Evolutionary conservation across 2,113 vertebrate species (phyloP).

Genomic region (Hippotragus niger): DNA sequence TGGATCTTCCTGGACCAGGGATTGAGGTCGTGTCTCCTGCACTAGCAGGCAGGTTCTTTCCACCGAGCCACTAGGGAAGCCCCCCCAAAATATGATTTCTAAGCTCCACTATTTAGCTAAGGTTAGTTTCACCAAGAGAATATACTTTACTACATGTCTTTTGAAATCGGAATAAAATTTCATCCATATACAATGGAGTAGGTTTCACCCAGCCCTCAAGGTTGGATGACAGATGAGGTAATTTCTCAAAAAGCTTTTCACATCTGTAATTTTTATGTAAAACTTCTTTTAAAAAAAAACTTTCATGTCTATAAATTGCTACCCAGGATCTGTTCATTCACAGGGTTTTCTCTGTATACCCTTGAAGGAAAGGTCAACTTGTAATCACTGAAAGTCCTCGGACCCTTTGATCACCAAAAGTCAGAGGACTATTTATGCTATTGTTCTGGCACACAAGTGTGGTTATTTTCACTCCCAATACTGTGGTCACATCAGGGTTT

Average conservation of each 20-base stretch:
- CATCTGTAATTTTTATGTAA: neutral
- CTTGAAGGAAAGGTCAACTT: neutral
- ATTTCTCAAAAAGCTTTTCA: constrained; percentile 30
- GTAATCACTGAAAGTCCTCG: neutral
- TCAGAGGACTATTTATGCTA: neutral
- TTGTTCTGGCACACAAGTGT: neutral
- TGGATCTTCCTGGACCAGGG: neutral
- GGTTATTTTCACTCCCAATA: neutral
- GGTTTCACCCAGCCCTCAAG: neutral
- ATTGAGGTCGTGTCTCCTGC: neutral
- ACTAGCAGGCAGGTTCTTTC: neutral
- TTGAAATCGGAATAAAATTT: neutral
- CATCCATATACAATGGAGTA: neutral
- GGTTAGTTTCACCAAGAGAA: neutral
- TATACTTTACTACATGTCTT: neutral
- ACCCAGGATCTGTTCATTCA: neutral
- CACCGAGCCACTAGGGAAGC: neutral
- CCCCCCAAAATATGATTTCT: neutral
- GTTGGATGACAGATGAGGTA: neutral
- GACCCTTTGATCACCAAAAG: neutral
- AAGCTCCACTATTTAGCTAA: neutral
- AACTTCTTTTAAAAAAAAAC: neutral
- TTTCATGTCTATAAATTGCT: neutral
- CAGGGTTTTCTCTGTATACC: neutral
- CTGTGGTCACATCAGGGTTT: neutral